Evolutionary conservation across 2,888 invertebrate species (phyloP).

Genomic region (Nephrocerus scutellatus): DNA sequence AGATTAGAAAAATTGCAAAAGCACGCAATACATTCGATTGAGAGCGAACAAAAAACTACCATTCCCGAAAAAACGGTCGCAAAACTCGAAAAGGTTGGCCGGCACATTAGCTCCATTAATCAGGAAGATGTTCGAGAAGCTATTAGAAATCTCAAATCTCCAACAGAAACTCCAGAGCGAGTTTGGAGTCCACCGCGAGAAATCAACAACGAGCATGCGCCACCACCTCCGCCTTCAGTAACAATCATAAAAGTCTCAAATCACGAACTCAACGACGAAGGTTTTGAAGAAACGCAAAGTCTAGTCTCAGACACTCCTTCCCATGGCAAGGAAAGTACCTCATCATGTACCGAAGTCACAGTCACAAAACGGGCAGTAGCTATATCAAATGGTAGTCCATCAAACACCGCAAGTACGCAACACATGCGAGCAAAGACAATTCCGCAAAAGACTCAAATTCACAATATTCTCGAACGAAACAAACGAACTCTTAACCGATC

Average conservation of each 20-base stretch:
- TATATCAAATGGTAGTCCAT: background rate
- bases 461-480: constrained; percentile 32
- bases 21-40: constrained; percentile 7
- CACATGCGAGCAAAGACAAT: constrained; percentile 26
- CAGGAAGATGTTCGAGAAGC: constrained; percentile 65
- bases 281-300: constrained; percentile 85
- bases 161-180: constrained; percentile 55
- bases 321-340: constrained; percentile 62
- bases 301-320: constrained; percentile 80
- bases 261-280: constrained; percentile 74
- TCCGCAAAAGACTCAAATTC: constrained; percentile 25
- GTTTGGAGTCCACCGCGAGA: constrained; percentile 53
- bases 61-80: constrained; percentile 32
- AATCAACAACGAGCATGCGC: constrained; percentile 28
- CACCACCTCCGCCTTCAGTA: constrained; percentile 9
- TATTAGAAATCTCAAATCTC: constrained; percentile 58
- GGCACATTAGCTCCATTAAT: constrained; percentile 64
- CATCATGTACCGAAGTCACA: no score
- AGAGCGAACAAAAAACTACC: constrained; percentile 25
- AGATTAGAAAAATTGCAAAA: constrained; percentile 16
- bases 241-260: constrained; percentile 35
- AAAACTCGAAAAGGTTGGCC: constrained; percentile 49
- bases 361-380: no score
- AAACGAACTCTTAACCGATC: constrained; percentile 25
- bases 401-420: constrained; percentile 36